These are phyloP conservation scores for Pollenia angustigena DNA, from an alignment of 2,888 invertebrate genomes.

Conservation along the genomic window DNA sequence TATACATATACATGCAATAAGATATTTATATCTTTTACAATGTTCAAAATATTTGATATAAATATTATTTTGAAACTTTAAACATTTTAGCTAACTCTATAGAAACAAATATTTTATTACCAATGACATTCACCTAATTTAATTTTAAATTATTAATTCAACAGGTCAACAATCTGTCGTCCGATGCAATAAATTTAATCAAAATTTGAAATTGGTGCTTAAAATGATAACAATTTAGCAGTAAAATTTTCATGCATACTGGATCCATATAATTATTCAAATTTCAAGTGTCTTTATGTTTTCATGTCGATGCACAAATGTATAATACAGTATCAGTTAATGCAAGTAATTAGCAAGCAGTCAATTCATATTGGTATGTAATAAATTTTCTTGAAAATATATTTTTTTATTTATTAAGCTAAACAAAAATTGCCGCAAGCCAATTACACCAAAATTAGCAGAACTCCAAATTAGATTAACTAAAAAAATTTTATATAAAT, in stretches of 20 bases:
- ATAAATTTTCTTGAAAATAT: neutral
- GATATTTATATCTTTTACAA: too few species aligned
- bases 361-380: slow-evolving; percentile 27
- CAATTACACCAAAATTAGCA: too few species aligned
- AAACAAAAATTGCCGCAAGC: too few species aligned
- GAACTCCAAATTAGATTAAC: too few species aligned
- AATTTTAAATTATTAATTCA: slow-evolving; percentile 4
- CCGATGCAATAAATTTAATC: slow-evolving; percentile 13
- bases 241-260: neutral
- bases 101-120: neutral
- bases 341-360: neutral
- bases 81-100: neutral
- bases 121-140: neutral
- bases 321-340: neutral
- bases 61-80: too few species aligned
- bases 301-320: too few species aligned
- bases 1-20: too few species aligned
- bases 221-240: neutral
- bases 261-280: neutral
- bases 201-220: neutral
- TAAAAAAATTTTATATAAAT: too few species aligned
- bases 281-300: neutral
- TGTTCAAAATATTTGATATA: too few species aligned
- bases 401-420: too few species aligned
- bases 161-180: neutral